Percentiles rank a stretch among this genome's conserved stretches.
Evolutionary conservation across 2,888 invertebrate genomes (phyloP).

Genomic region (Bombyx huttoni): DNA sequence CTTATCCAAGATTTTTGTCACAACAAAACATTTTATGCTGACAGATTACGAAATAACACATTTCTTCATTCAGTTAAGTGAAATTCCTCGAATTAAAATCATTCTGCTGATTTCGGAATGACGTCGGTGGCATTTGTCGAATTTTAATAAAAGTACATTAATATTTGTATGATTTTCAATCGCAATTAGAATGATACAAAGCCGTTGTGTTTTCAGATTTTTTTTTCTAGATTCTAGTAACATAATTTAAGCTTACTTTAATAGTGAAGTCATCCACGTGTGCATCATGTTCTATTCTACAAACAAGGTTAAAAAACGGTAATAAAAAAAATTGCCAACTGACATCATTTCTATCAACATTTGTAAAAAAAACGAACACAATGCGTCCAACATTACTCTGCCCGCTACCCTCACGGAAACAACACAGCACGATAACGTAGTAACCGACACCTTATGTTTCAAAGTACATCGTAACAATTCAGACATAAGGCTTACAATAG

Average conservation of each 20-base stretch:
- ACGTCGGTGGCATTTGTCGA: too few relatives aligned
- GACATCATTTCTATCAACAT: conserved; percentile 65
- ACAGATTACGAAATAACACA: too few relatives aligned
- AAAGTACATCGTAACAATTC: fast-evolving
- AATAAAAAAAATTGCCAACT: conserved; percentile 70
- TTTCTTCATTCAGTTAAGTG: too few relatives aligned
- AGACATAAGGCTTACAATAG: conserved; percentile 13
- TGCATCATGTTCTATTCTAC: not conserved
- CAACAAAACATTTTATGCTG: too few relatives aligned
- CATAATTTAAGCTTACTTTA: not conserved
- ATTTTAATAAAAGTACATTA: too few relatives aligned
- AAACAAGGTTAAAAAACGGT: conserved; percentile 60
- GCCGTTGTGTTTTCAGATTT: not conserved
- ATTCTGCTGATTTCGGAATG: too few relatives aligned
- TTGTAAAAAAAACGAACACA: conserved; percentile 61
- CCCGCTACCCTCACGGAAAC: conserved; percentile 58
- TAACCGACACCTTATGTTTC: not conserved
- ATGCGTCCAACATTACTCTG: conserved; percentile 53
- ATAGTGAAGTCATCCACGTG: not conserved
- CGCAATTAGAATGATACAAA: too few relatives aligned
- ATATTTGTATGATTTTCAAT: too few relatives aligned
- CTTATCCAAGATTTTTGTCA: too few relatives aligned
- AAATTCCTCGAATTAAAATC: too few relatives aligned
- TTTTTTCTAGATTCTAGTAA: not conserved
- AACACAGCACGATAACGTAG: conserved; percentile 4